Percentiles rank a stretch among this genome's conserved stretches.
phyloP scores from a whole-genome alignment of 2,797 vertebrate genomes.

The Chaetodon trifasciatus region DNA sequence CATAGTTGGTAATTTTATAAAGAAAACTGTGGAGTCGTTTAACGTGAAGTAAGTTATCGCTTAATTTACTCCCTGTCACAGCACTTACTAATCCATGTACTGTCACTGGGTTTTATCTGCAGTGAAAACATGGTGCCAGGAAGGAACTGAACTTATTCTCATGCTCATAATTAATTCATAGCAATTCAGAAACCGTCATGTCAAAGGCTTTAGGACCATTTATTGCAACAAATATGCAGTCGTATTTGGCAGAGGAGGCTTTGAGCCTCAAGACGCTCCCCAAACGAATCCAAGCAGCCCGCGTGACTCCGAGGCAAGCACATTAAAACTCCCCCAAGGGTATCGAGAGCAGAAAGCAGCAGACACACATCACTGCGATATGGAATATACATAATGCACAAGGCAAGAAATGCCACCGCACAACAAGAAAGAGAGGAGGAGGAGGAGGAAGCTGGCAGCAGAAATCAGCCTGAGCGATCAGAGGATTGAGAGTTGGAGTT shows the following conservation, averaged over 20 bases:
- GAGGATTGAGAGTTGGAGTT: conserved; percentile 28
- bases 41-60: not conserved
- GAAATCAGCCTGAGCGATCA: conserved; percentile 15
- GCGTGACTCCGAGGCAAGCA: conserved; percentile 17
- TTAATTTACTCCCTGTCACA: conserved; percentile 26
- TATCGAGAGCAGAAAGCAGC: conserved; percentile 31
- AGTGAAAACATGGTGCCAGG: conserved; percentile 22
- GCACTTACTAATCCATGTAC: conserved; percentile 8
- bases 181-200: conserved; percentile 27
- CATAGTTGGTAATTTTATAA: not conserved
- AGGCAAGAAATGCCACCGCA: conserved; percentile 29
- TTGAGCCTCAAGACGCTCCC: conserved; percentile 38
- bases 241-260: conserved; percentile 25
- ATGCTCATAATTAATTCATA: conserved; percentile 48
- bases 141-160: conserved; percentile 31
- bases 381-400: conserved; percentile 57
- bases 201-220: conserved; percentile 30
- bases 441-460: not conserved
- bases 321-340: conserved; percentile 54
- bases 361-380: conserved; percentile 44
- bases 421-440: conserved; percentile 35
- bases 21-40: not conserved
- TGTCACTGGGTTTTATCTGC: conserved; percentile 11
- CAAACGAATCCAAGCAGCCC: conserved; percentile 32
- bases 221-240: conserved; percentile 30